Percentiles rank a stretch among this genome's conserved stretches.
Conservation (phyloP, 2,797 vertebrate genomes). For the Cyprinodon diabolis region DNA sequence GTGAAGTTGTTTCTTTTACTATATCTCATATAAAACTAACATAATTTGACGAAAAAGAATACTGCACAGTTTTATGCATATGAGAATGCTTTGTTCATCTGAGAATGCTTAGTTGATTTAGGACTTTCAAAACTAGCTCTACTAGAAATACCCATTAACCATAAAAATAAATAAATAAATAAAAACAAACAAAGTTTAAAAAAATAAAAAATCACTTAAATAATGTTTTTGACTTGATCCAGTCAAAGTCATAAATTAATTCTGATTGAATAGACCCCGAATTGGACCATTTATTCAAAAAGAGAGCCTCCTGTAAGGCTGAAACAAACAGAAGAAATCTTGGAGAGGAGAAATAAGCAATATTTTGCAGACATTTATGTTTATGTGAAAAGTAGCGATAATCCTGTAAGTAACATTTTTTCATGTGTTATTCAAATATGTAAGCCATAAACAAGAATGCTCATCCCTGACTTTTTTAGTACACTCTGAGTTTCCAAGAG, state of each 20-base stretch:
- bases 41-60: no score
- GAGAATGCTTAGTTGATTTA: no score
- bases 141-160: no score
- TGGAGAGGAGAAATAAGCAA: background rate
- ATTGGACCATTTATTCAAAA: background rate
- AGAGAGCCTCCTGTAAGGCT: background rate
- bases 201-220: background rate
- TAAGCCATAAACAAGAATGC: slow-evolving; percentile 50
- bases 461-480: slow-evolving; percentile 46
- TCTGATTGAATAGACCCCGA: background rate
- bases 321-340: background rate
- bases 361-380: slow-evolving; percentile 55
- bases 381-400: slow-evolving; percentile 27
- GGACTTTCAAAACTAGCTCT: no score
- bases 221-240: background rate
- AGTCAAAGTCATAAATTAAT: background rate
- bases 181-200: no score
- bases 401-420: slow-evolving; percentile 30
- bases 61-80: no score
- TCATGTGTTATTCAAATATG: slow-evolving; percentile 36
- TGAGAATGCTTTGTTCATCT: no score
- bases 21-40: no score
- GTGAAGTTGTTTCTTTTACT: no score
- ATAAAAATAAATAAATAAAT: no score
- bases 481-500: slow-evolving; percentile 19